Evolutionary conservation across 2,888 invertebrate genomes (phyloP).

Genomic region (Euproctis similis): DNA sequence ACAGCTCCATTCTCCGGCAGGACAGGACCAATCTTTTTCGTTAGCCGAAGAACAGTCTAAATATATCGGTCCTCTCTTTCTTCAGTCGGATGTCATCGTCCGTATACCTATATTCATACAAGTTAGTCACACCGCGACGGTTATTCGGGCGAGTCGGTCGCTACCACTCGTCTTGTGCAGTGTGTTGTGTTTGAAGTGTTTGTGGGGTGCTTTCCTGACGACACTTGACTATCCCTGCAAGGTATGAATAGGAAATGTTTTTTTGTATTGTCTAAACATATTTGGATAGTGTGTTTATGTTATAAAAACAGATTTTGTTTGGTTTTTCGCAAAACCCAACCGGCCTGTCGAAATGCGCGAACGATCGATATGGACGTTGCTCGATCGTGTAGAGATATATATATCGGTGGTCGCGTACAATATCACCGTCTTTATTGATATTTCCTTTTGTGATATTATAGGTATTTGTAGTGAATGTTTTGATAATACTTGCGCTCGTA

Average conservation of each 20-base stretch:
- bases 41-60: conserved; percentile 24
- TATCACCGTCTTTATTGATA: conserved; percentile 33
- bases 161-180: conserved; percentile 58
- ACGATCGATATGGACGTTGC: conserved; percentile 73
- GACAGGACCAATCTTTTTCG: conserved; percentile 29
- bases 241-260: no score
- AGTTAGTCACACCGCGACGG: conserved; percentile 62
- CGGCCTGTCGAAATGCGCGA: conserved; percentile 48
- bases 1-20: conserved; percentile 31
- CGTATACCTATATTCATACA: conserved; percentile 44
- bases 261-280: no score
- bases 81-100: conserved; percentile 56
- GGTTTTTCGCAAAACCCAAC: conserved; percentile 33
- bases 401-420: conserved; percentile 35
- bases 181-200: conserved; percentile 61
- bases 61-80: conserved; percentile 32
- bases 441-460: conserved; percentile 34
- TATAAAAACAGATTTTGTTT: no score
- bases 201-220: conserved; percentile 46
- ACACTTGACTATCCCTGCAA: no score
- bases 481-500: conserved; percentile 19
- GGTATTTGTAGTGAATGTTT: conserved; percentile 25
- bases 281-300: conserved; percentile 46
- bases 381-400: conserved; percentile 39
- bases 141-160: conserved; percentile 57